Base-by-base conservation (phyloP, 2,797 vertebrate species). In the Pseudochromis fuscus region DNA sequence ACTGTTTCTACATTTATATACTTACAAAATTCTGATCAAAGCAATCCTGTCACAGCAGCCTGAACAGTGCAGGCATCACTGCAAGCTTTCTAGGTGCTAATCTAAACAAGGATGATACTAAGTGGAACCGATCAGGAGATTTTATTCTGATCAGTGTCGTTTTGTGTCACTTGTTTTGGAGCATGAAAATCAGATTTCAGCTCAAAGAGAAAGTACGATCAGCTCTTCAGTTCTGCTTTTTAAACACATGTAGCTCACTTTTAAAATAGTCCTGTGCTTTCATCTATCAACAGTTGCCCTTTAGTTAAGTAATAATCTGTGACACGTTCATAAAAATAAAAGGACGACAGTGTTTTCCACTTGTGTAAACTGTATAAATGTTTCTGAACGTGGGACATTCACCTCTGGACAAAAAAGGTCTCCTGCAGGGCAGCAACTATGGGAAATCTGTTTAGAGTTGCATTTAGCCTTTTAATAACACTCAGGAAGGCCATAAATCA, bases 401-500 rank as follows among this genome's bases (percentile, higher is more conserved):
- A 87, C 77, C 74, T 61, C 75, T 71, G 81, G 49, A 75, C 75
- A 67, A 85, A 77, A 75, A 83, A 82, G 83, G 77, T 83, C 75
- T 61, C 81, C 50, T 61, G 72, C 79, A 56, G 79, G 75, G 82
- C 82, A 72, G 55, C 12, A 7, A 53, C 65, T 67, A 27, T 60
- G 75, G 67, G 79, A 85, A 83, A 81, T 86, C 13, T 88, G 88
- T 90, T 91, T 90, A 80, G 72, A 88, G 72, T 89, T 71, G 74
- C 83, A 75, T 89, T 89, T 86, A 86, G 75, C 73, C 79, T 70
- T 91, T 92, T 92, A 92, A 91, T 93, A 93, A 91, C 86, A 90
- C 88, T 88, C 82, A 77, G 79, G 74, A 49, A 85, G 79, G 77
- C 87, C 52, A 88, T 94, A 93, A 93, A 93, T 93, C 92, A 94